Percentiles rank a stretch among this genome's conserved stretches.
Evolutionary conservation across 2,113 vertebrate genomes (phyloP).

Genomic region (Riparia riparia): DNA sequence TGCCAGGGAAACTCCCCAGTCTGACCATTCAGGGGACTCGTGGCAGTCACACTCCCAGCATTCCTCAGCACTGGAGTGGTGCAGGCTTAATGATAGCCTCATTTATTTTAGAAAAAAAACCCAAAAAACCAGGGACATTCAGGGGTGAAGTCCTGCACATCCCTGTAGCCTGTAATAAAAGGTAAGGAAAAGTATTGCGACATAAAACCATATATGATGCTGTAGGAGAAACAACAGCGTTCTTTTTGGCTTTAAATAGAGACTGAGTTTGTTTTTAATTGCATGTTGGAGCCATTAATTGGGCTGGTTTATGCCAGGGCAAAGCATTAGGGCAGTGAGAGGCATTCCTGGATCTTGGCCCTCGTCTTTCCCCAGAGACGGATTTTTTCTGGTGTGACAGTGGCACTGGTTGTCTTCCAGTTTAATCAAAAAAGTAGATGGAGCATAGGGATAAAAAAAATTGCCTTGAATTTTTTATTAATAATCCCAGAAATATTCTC

Average conservation of each 20-base stretch:
- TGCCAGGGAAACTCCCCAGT: neutral
- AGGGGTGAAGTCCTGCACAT: neutral
- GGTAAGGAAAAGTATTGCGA: neutral
- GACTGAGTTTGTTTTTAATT: neutral
- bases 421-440: neutral
- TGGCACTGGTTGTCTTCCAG: neutral
- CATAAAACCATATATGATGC: neutral
- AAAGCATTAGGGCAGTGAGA: neutral
- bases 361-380: neutral
- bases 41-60: neutral
- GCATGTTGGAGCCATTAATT: neutral
- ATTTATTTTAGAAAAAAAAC: neutral
- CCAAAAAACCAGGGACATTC: neutral
- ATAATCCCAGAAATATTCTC: neutral
- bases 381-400: neutral
- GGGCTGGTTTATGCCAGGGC: neutral
- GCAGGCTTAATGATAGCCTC: neutral
- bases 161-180: neutral
- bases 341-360: neutral
- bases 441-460: neutral
- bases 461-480: neutral
- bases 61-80: neutral
- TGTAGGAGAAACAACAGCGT: rapidly evolving
- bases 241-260: neutral
- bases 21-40: neutral